A percentile compares a stretch with the other conserved stretches of the same genome.
These are phyloP conservation scores for Wasmannia auropunctata DNA, from an alignment of 1,140 invertebrate genomes.

Conservation along the genomic window DNA sequence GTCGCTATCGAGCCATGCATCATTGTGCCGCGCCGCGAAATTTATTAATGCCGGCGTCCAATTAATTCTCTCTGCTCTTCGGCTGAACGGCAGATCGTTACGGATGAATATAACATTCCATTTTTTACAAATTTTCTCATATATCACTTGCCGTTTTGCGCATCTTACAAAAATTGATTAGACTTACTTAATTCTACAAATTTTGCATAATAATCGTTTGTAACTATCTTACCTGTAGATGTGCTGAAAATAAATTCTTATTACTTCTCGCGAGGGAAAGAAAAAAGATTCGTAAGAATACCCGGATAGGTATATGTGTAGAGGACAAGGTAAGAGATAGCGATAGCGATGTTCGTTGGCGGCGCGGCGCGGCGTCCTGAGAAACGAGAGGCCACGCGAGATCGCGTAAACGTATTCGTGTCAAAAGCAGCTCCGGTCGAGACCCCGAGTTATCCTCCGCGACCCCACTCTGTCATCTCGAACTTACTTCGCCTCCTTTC, in stretches of 20 bases:
- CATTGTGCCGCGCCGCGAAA: conserved; percentile 40
- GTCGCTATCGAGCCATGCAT: conserved; percentile 52
- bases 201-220: background rate
- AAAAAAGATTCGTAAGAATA: too few species aligned
- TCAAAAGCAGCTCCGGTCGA: conserved; percentile 82
- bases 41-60: conserved; percentile 58
- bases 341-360: background rate
- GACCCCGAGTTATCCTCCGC: conserved; percentile 83
- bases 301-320: too few species aligned
- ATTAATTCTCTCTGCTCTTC: conserved; percentile 28
- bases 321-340: too few species aligned
- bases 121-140: background rate
- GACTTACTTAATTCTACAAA: background rate
- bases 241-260: background rate
- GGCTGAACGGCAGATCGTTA: conserved; percentile 23
- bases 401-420: conserved; percentile 83
- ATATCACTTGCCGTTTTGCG: background rate
- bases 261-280: background rate
- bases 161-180: background rate
- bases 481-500: conserved; percentile 79
- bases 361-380: conserved; percentile 60
- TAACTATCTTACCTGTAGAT: background rate
- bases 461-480: conserved; percentile 82
- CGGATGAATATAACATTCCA: conserved; percentile 15
- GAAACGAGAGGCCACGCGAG: conserved; percentile 78